These are phyloP conservation scores for Sminthurinus aureus DNA, from an alignment of 2,888 invertebrate genomes.

Conservation along the genomic window DNA sequence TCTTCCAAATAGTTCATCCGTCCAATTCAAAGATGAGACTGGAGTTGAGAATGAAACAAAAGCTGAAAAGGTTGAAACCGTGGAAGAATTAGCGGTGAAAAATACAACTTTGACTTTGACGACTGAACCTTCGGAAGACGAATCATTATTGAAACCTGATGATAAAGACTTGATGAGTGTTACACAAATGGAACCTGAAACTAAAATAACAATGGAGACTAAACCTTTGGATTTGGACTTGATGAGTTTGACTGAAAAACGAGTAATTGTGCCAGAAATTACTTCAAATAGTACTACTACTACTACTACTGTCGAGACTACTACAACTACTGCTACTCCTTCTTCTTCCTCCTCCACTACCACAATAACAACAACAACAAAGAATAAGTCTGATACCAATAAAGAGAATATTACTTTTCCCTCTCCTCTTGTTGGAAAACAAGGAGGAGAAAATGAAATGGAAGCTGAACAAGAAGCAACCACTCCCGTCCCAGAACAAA, in stretches of 20 bases:
- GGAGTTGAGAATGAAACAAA: neutral
- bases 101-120: too few species aligned
- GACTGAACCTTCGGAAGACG: neutral
- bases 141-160: slow-evolving; percentile 4
- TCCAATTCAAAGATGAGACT: slow-evolving; percentile 16
- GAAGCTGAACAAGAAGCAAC: slow-evolving; percentile 19
- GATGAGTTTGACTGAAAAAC: slow-evolving; percentile 10
- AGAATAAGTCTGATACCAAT: neutral
- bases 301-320: slow-evolving; percentile 7
- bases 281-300: neutral
- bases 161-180: slow-evolving; percentile 2
- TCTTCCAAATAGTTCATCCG: slow-evolving; percentile 35
- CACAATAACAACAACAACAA: neutral
- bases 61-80: neutral
- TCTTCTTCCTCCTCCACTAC: neutral
- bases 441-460: neutral
- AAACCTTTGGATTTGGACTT: slow-evolving; percentile 3
- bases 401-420: neutral
- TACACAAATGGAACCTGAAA: slow-evolving; percentile 13
- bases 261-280: neutral
- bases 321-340: neutral
- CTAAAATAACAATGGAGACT: neutral
- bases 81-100: neutral
- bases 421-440: neutral
- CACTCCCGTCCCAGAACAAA: slow-evolving; percentile 28